These are phyloP conservation scores for Galeopterus variegatus DNA, from an alignment of 2,113 vertebrate species.

Conservation along the genomic window DNA sequence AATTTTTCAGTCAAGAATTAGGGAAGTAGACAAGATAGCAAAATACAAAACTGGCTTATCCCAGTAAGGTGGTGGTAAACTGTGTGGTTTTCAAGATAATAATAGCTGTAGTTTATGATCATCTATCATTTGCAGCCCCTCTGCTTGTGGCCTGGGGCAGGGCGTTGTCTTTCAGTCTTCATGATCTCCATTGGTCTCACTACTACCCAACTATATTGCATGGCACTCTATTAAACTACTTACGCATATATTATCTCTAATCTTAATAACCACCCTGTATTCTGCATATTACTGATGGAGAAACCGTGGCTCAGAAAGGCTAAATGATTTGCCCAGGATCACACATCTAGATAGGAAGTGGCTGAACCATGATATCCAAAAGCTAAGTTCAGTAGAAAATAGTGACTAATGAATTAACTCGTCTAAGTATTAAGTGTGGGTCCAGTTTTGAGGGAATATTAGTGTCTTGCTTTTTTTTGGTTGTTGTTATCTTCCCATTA, in stretches of 20 bases:
- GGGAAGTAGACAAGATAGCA: not conserved
- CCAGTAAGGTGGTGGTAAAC: not conserved
- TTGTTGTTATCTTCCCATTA: not conserved
- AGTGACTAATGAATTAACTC: not conserved
- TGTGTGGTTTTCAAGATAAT: constrained; percentile 22
- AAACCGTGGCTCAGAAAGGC: not conserved
- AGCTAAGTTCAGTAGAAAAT: not conserved
- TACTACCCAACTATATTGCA: not conserved
- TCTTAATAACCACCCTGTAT: not conserved
- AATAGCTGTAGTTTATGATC: not conserved
- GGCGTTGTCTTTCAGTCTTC: not conserved
- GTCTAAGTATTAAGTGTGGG: not conserved
- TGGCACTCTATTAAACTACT: not conserved
- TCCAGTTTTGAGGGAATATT: constrained; percentile 3
- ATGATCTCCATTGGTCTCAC: not conserved
- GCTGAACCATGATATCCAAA: not conserved
- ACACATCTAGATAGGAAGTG: not conserved
- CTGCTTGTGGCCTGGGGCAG: not conserved
- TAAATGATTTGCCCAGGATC: not conserved
- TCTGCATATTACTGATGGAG: not conserved
- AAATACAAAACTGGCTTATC: not conserved
- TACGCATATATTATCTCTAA: not conserved
- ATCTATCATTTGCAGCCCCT: not conserved
- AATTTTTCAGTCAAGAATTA: constrained; percentile 13
- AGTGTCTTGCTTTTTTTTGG: not conserved